Evolutionary conservation across 2,888 invertebrate genomes (phyloP).

Genomic region (Hirtodrosophila cameraria): DNA sequence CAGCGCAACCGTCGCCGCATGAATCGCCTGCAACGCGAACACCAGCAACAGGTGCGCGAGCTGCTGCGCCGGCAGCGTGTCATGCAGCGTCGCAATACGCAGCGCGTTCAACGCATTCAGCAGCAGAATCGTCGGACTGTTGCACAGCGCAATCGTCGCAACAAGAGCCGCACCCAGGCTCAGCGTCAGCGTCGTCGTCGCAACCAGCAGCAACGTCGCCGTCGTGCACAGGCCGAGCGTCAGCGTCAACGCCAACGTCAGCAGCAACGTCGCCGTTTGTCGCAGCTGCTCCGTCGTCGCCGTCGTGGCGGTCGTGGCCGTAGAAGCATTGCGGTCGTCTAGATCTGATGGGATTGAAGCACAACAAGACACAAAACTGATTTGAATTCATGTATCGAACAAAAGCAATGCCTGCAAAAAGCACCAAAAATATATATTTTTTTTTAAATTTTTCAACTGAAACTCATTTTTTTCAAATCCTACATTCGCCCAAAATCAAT

Average conservation of each 20-base stretch:
- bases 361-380: neutral
- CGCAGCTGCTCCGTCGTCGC: constrained; percentile 49
- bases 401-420: constrained; percentile 32
- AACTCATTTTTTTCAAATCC: neutral
- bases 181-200: constrained; percentile 43
- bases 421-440: constrained; percentile 53
- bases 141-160: constrained; percentile 44
- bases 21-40: constrained; percentile 57
- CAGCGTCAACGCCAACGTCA: constrained; percentile 50
- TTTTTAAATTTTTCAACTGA: constrained; percentile 23
- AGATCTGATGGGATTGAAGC: neutral
- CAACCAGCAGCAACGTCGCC: constrained; percentile 33
- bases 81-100: constrained; percentile 44
- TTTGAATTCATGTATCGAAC: constrained; percentile 16
- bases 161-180: constrained; percentile 29
- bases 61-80: constrained; percentile 58
- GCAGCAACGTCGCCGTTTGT: constrained; percentile 50
- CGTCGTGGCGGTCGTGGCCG: constrained; percentile 43
- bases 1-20: constrained; percentile 66
- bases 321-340: neutral
- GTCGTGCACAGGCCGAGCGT: constrained; percentile 29
- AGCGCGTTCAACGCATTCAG: constrained; percentile 44
- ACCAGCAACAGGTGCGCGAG: constrained; percentile 52
- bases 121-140: constrained; percentile 44
- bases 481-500: too few relatives aligned